Evolutionary conservation across 2,888 invertebrate species (phyloP), one percentile per base, ranked within the genome.

Genomic region (Ophion ellenae): DNA sequence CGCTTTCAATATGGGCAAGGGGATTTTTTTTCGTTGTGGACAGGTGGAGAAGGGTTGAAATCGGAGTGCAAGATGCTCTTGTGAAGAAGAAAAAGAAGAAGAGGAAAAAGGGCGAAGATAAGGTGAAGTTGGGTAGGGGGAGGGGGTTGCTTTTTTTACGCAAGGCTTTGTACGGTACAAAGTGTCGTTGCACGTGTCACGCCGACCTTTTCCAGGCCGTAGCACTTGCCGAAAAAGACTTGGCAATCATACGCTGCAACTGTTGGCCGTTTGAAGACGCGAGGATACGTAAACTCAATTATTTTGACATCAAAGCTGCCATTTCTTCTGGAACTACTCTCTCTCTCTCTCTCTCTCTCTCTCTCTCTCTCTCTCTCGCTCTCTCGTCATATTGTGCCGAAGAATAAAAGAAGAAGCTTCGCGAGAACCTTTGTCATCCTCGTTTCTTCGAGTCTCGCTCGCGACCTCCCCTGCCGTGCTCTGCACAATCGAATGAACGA

Each of bases 251-350:
- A 63, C 36, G 24, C 57, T 57, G 32, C 57, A 61, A 47, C 45
- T 69, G 63, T 77, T 61, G 47, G 17, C 17, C n/a, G 64, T 63
- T 70, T 61, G 59, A 9, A 32, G 66, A 66, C 63, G 84, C 66
- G 71, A 82, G 90, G 88, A 90, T 90, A 24, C 66, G 45, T 88
- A 90, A 90, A 91, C 89, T 91, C 89, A 89, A 91, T 91, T 91
- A 91, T 91, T 90, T 90, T 86, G 83, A 91, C 88, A 89, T 90
- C 91, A 91, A 91, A 91, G 91, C 90, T 87, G 77, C 87, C 87
- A 85, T 90, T 91, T 86, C 86, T 53, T 53, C 17, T 14, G 47
- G 64, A 36, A 45, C 61, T 76, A 67, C 40, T 80, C 61, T 47
- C 77, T 10, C 77, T 57, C 74, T 45, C 67, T 40, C 40, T 40